These are phyloP conservation scores for Schlechtendalia chinensis DNA, from an alignment of 1,140 invertebrate genomes.

Conservation along the genomic window DNA sequence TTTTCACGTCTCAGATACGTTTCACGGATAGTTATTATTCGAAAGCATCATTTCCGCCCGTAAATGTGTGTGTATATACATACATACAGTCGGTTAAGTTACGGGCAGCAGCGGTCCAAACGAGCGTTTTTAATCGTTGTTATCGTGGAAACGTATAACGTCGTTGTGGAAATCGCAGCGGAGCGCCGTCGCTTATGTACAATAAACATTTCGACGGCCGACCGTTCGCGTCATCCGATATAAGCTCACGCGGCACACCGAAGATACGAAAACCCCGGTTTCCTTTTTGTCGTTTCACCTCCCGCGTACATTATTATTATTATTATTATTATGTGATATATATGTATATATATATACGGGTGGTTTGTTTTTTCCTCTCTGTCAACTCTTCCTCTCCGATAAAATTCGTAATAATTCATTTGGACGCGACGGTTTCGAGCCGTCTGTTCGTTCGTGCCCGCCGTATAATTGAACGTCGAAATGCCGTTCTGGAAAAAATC, in stretches of 20 bases:
- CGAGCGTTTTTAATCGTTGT: background rate
- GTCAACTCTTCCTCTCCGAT: slow-evolving; percentile 35
- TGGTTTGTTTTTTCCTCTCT: background rate
- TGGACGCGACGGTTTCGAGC: background rate
- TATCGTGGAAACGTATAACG: background rate
- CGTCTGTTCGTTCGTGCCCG: background rate
- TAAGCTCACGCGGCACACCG: background rate
- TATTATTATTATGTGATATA: too few relatives aligned
- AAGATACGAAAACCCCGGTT: background rate
- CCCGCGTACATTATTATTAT: too few relatives aligned
- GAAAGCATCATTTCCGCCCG: background rate
- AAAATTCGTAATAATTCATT: slow-evolving; percentile 21
- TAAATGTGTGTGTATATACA: background rate
- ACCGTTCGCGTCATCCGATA: background rate
- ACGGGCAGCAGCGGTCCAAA: background rate
- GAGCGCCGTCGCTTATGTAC: background rate
- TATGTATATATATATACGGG: too few relatives aligned
- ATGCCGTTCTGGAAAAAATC: slow-evolving; percentile 42
- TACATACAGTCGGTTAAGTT: too few relatives aligned
- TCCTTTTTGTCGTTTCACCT: slow-evolving; percentile 2
- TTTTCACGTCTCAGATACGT: background rate
- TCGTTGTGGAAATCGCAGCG: background rate
- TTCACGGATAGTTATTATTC: background rate
- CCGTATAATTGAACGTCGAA: slow-evolving; percentile 20
- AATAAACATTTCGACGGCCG: slow-evolving; percentile 5